A percentile compares a stretch with the other conserved stretches of the same genome.
These are phyloP conservation scores for Tinamus major DNA, from an alignment of 2,797 vertebrate genomes.

Conservation along the genomic window DNA sequence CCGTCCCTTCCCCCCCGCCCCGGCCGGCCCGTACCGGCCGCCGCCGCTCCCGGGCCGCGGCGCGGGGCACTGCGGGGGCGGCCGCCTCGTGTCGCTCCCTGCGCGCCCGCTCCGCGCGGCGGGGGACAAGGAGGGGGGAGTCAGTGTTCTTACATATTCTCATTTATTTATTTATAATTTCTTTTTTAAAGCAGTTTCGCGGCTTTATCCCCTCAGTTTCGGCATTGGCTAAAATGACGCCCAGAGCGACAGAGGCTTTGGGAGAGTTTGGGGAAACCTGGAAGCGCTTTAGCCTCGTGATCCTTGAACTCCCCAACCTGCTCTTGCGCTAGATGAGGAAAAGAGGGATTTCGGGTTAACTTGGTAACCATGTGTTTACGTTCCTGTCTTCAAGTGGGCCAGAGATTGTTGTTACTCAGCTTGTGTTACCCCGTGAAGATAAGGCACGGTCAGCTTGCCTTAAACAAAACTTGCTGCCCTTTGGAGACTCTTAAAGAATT, in stretches of 20 bases:
- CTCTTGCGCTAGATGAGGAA: not conserved
- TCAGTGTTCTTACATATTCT: too few species aligned
- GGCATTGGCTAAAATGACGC: accelerated
- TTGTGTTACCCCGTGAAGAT: not conserved
- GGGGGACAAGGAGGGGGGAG: too few species aligned
- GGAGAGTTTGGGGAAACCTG: too few species aligned
- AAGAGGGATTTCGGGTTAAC: not conserved
- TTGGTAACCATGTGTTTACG: accelerated
- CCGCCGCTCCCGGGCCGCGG: too few species aligned
- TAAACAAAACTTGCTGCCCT: not conserved
- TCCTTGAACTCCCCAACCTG: not conserved
- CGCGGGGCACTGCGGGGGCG: too few species aligned
- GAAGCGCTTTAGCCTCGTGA: accelerated
- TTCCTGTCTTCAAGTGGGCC: not conserved
- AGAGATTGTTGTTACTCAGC: not conserved
- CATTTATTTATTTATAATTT: too few species aligned
- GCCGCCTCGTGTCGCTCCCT: too few species aligned
- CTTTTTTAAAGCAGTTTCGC: too few species aligned
- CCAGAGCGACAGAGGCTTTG: accelerated
- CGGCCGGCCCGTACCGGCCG: too few species aligned
- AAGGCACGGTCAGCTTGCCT: not conserved
- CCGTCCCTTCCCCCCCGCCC: not conserved
- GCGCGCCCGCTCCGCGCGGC: too few species aligned
- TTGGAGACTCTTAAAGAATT: not conserved
- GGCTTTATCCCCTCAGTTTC: too few species aligned